Base-by-base conservation (phyloP, 2,113 vertebrate species). In the Hystrix brachyura region DNA sequence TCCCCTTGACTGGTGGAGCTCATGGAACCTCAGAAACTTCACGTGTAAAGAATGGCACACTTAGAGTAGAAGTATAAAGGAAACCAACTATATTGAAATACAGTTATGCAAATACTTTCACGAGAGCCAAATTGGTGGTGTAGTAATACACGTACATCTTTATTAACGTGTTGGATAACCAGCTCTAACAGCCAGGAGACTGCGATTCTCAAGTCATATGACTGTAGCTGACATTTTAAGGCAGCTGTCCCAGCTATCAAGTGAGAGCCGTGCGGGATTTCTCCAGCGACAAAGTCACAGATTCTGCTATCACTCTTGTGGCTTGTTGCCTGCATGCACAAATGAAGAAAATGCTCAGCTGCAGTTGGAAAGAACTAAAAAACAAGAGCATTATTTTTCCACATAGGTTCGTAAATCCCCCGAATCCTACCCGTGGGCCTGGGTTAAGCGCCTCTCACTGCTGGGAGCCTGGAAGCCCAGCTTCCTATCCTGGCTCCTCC, bases 101-200 rank as follows among this genome's bases (percentile, higher is more conserved):
- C 27, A 90, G 51, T 87, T 53, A 78, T 46, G 79, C 92, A 81
- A 95, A 17, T 46, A 57, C 38, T 72, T 86, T 80, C 23, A 57
- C 62, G 65, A 72, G 78, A 90, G n/a, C 51, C 32, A 71, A 80
- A 62, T 5, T 38, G 71, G 34, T 34, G 21, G 32, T 43, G 29
- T 7, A 55, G 34, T 55, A 55, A 87, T 57, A 43, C 17, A 34
- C 0, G 7, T n/a, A 7, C 38, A 14, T 53, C n/a, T 91, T 91
- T 59, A 86, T 64, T 79, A 65, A 85, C 12, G 7, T 32, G 57
- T 7, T 51, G 4, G 72, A 57, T 46, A 88, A 53, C 23, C 64
- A 62, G 27, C 55, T 60, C 64, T 13, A 81, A 14, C 1, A 11
- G 34, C 55, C 1, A 0, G 46, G 32, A 8, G 4, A 78, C 65